Conservation (phyloP, 2,113 vertebrate species). For the Rhinolophus ferrumequinum region DNA sequence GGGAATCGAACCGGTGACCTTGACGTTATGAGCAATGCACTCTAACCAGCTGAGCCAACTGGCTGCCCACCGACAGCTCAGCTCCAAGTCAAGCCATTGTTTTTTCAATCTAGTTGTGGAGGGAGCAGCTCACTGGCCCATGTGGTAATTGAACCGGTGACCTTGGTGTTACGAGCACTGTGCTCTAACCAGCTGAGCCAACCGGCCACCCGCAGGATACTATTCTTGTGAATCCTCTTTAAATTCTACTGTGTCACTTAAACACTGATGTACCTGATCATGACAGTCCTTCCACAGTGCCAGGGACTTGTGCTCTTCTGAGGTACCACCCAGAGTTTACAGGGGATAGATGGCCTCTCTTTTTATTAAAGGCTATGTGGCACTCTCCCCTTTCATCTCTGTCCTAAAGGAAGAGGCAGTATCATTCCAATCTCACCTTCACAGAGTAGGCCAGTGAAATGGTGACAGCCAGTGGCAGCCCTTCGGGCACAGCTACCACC, state of each 20-base stretch:
- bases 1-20: too few species aligned
- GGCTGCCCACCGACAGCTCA: too few species aligned
- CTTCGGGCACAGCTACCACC: slow-evolving; percentile 97
- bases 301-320: neutral
- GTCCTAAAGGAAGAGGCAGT: neutral
- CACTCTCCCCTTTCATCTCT: neutral
- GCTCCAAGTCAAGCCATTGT: too few species aligned
- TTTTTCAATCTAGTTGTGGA: too few species aligned
- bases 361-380: neutral
- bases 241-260: neutral
- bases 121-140: too few species aligned
- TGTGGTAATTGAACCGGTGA: too few species aligned
- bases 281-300: neutral
- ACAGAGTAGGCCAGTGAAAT: slow-evolving; percentile 98
- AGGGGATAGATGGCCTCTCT: neutral
- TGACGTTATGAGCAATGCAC: too few species aligned
- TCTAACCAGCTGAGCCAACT: too few species aligned
- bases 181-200: too few species aligned
- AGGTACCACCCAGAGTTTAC: neutral
- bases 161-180: too few species aligned
- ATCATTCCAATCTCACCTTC: slow-evolving; percentile 87
- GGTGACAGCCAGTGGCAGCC: slow-evolving; percentile 96
- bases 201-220: neutral
- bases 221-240: neutral
- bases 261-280: neutral